These are phyloP conservation scores for Etia nguti DNA, from an alignment of 2,113 vertebrate genomes.

Conservation along the genomic window DNA sequence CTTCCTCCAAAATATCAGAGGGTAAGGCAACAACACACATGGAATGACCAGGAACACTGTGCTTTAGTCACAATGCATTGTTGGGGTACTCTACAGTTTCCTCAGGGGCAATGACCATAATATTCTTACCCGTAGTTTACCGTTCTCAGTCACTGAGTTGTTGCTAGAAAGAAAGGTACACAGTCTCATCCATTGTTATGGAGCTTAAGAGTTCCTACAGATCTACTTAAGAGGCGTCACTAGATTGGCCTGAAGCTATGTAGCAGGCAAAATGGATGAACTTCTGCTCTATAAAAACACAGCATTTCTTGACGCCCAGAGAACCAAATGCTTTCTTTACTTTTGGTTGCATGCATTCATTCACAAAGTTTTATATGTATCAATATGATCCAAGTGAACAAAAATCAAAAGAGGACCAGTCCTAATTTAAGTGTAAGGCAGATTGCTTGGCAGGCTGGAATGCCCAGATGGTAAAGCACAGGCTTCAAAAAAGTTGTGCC, in stretches of 20 bases:
- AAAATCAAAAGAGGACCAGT: not conserved
- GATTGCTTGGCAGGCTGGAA: constrained; percentile 19
- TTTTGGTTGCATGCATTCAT: not conserved
- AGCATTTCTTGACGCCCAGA: not conserved
- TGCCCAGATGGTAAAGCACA: constrained; percentile 40
- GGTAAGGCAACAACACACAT: constrained; percentile 34
- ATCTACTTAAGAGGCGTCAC: not conserved
- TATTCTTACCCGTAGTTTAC: constrained; percentile 40
- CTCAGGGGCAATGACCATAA: constrained; percentile 48
- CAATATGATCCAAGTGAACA: not conserved
- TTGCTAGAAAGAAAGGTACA: constrained; percentile 16
- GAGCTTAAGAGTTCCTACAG: not conserved
- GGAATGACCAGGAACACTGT: constrained; percentile 18
- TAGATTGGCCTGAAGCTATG: constrained; percentile 1
- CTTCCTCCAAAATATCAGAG: constrained; percentile 49
- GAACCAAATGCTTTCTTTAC: not conserved
- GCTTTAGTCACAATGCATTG: constrained; percentile 50
- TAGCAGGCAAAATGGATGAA: not conserved
- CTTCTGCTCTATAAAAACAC: not conserved
- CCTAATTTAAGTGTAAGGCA: constrained; percentile 10
- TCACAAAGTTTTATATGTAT: not conserved
- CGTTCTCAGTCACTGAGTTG: constrained; percentile 10
- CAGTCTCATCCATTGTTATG: not conserved
- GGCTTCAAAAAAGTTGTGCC: not conserved
- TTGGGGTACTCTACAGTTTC: constrained; percentile 56